Evolutionary conservation across 2,113 vertebrate genomes (phyloP).

Genomic region (Hoplias malabaricus): DNA sequence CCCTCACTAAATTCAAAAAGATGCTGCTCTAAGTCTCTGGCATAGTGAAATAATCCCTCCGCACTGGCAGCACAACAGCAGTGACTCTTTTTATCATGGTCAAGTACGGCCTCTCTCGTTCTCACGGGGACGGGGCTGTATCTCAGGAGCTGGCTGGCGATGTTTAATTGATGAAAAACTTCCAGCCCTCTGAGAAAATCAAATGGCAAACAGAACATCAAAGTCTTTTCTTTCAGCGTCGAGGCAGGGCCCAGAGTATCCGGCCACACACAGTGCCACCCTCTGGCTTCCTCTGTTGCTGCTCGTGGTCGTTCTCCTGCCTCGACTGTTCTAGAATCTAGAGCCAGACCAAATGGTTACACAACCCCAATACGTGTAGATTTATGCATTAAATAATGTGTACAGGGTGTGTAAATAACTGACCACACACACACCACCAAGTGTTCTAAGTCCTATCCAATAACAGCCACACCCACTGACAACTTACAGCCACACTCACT

Average conservation of each 20-base stretch:
- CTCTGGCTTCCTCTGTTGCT: background rate
- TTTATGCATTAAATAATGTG: too few relatives aligned
- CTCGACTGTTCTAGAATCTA: background rate
- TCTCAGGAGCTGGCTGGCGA: background rate
- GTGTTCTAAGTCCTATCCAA: too few relatives aligned
- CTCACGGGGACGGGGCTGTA: background rate
- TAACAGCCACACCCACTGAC: too few relatives aligned
- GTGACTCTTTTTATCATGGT: conserved; percentile 23
- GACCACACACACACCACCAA: too few relatives aligned
- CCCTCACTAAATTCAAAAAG: conserved; percentile 1
- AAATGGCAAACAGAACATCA: background rate
- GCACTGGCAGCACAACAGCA: background rate
- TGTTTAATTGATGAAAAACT: conserved; percentile 17
- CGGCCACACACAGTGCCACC: background rate
- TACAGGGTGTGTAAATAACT: too few relatives aligned
- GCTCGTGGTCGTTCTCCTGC: background rate
- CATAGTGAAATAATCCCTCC: background rate
- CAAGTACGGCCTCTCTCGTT: conserved; percentile 18
- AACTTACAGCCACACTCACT: too few relatives aligned
- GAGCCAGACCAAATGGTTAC: too few relatives aligned
- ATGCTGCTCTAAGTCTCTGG: background rate
- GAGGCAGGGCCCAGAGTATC: background rate
- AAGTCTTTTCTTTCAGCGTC: background rate
- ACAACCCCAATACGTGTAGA: too few relatives aligned
- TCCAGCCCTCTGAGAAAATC: background rate